Conservation (phyloP, 2,888 invertebrate species). For the Nomada lathburiana region DNA sequence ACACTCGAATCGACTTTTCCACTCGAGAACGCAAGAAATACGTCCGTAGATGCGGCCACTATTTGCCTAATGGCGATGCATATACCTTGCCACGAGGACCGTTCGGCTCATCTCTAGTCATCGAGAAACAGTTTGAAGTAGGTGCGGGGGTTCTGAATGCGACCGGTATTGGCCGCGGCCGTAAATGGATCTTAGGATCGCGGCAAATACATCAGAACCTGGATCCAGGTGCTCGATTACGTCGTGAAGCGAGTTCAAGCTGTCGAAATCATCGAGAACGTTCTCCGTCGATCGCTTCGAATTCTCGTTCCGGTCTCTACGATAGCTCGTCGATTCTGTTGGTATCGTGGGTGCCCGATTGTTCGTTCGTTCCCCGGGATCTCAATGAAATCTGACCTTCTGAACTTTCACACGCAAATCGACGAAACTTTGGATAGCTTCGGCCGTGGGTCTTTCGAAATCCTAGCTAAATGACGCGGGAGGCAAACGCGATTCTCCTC, state of each 20-base stretch:
- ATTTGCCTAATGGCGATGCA: conserved; percentile 22
- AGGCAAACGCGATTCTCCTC: background rate
- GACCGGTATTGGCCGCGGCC: background rate
- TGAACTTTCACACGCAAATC: background rate
- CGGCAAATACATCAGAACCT: background rate
- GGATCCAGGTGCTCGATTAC: background rate
- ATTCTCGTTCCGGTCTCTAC: background rate
- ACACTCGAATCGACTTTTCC: conserved; percentile 25
- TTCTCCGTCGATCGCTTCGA: background rate
- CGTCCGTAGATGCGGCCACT: conserved; percentile 5
- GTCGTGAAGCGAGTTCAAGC: background rate
- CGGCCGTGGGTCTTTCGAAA: background rate
- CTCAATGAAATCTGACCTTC: background rate
- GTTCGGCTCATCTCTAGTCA: background rate
- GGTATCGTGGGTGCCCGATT: background rate
- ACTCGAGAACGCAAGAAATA: conserved; percentile 2
- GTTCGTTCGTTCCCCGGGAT: background rate
- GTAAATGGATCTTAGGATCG: conserved; percentile 5
- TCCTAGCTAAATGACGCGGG: conserved; percentile 1
- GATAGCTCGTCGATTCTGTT: background rate
- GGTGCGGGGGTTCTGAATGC: background rate
- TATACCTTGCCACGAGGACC: background rate
- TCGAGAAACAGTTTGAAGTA: background rate
- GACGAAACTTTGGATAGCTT: conserved; percentile 9
- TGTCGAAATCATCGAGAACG: background rate